Percentiles rank a stretch among this genome's conserved stretches.
phyloP scores from a whole-genome alignment of 2,113 vertebrate species.

The Sceloporus undulatus region DNA sequence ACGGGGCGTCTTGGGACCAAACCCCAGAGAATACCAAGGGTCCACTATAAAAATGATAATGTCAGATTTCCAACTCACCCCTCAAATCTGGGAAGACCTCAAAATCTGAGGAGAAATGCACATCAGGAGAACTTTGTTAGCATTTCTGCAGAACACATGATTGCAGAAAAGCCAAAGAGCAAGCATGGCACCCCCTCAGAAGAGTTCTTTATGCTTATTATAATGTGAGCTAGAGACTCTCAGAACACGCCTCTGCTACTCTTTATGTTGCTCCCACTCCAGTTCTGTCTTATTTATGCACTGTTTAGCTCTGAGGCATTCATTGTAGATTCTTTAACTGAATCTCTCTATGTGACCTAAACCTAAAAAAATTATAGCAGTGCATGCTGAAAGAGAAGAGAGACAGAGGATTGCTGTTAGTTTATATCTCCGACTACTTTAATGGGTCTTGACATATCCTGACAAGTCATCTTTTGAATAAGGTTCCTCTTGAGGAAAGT shows the following conservation, averaged over 20 bases:
- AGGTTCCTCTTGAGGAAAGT: constrained; percentile 53
- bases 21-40: too few relatives aligned
- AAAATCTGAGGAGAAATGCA: not conserved
- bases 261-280: constrained; percentile 33
- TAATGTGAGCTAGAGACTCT: not conserved
- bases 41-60: not conserved
- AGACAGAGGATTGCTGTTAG: constrained; percentile 19
- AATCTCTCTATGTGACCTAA: constrained; percentile 26
- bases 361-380: constrained; percentile 16
- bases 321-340: constrained; percentile 12
- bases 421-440: constrained; percentile 57
- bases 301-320: constrained; percentile 9
- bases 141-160: not conserved
- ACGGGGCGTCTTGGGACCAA: too few relatives aligned
- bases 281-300: constrained; percentile 1
- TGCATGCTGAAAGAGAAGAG: not conserved
- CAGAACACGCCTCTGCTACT: not conserved
- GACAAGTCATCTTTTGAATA: constrained; percentile 53
- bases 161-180: not conserved
- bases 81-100: not conserved
- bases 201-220: not conserved
- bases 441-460: constrained; percentile 34
- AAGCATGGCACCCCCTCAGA: not conserved
- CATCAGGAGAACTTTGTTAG: not conserved
- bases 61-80: not conserved